Percentiles rank a stretch among this genome's conserved stretches.
These are phyloP conservation scores for Brachypalpus laphriformis DNA, from an alignment of 2,888 invertebrate genomes.

Conservation along the genomic window DNA sequence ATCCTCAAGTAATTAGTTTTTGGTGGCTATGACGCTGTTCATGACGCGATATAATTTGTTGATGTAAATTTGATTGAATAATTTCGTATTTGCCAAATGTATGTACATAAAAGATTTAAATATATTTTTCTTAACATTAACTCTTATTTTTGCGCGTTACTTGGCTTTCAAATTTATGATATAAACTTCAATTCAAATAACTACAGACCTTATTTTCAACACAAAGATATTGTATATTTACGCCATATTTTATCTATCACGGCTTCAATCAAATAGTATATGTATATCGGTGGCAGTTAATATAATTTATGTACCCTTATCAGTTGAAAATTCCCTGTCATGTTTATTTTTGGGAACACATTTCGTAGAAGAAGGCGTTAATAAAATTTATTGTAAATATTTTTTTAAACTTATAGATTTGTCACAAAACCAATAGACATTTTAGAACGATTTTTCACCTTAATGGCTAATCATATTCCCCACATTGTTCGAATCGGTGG, in stretches of 20 bases:
- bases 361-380: neutral
- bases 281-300: neutral
- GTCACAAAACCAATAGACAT: too few relatives aligned
- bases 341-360: neutral
- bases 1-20: constrained; percentile 9
- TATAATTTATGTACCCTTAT: neutral
- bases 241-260: neutral
- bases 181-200: too few relatives aligned
- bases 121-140: too few relatives aligned
- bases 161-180: neutral
- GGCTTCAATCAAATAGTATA: neutral
- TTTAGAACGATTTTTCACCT: too few relatives aligned
- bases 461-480: too few relatives aligned
- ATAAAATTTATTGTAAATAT: too few relatives aligned
- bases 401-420: too few relatives aligned
- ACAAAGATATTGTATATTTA: too few relatives aligned
- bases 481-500: too few relatives aligned
- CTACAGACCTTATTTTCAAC: too few relatives aligned
- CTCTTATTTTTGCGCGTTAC: neutral
- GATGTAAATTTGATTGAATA: neutral
- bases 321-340: neutral
- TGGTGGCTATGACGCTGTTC: neutral
- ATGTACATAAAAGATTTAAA: neutral
- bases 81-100: neutral
- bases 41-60: constrained; percentile 1